Conservation (phyloP, 1,140 invertebrate genomes). For the Cryptotermes secundus region DNA sequence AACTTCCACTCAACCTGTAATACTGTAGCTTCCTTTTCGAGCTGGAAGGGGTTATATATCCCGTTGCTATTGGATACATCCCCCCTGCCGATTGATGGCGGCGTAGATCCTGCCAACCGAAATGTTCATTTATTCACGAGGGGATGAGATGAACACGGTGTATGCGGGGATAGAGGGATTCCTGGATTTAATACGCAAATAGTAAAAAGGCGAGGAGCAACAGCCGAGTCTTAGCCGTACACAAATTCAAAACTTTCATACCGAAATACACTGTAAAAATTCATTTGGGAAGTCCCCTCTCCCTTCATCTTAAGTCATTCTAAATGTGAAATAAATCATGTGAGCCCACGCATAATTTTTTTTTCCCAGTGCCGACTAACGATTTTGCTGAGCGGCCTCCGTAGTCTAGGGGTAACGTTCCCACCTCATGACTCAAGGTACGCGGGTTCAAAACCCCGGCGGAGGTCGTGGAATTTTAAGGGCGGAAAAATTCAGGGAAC, state of each 20-base stretch:
- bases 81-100: not conserved
- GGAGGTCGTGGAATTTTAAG: no score
- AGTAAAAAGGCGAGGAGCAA: no score
- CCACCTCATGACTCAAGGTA: no score
- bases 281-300: not conserved
- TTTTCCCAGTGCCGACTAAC: not conserved
- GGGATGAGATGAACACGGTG: not conserved
- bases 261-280: not conserved
- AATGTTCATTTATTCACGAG: not conserved
- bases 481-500: no score
- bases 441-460: no score
- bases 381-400: no score
- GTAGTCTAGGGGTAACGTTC: no score
- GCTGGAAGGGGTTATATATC: not conserved
- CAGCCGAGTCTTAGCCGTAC: not conserved
- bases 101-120: not conserved
- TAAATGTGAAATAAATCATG: not conserved
- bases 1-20: not conserved
- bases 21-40: not conserved
- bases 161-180: not conserved
- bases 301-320: not conserved
- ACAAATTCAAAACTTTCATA: not conserved
- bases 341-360: not conserved
- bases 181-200: not conserved
- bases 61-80: not conserved